Evolutionary conservation across 2,888 invertebrate species (phyloP).

Genomic region (Bruchidius siliquastri): DNA sequence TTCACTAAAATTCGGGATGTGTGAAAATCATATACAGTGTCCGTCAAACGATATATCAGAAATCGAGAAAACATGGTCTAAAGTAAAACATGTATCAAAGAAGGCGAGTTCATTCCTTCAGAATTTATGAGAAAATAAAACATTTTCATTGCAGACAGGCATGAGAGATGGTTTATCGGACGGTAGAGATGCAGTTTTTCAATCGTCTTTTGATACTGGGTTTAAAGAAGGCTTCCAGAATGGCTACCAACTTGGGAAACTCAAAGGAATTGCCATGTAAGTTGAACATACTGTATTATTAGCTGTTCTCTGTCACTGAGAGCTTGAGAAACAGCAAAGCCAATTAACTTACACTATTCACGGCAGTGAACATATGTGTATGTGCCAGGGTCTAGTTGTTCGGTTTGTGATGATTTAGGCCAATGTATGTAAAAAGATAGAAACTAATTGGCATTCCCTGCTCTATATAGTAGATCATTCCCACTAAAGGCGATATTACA

Average conservation of each 20-base stretch:
- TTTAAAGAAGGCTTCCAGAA: constrained; percentile 61
- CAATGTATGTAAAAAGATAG: no score
- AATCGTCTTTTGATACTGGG: constrained; percentile 65
- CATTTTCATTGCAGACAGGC: constrained; percentile 21
- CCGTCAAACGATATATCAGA: constrained; percentile 5
- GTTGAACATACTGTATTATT: constrained; percentile 2
- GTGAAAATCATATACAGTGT: background rate
- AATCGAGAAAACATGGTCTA: constrained; percentile 17
- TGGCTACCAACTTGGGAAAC: constrained; percentile 56
- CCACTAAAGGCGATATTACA: no score
- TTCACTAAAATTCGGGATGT: background rate
- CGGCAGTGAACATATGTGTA: no score
- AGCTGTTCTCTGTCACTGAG: no score
- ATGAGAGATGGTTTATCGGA: constrained; percentile 60
- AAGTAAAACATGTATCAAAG: constrained; percentile 15
- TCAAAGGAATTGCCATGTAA: constrained; percentile 44
- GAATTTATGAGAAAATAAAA: background rate
- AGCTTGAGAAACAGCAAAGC: no score
- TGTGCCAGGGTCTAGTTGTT: no score
- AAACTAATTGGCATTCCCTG: no score
- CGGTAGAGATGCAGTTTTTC: constrained; percentile 61
- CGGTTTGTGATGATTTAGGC: no score
- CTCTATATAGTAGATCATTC: no score
- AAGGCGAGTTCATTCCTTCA: constrained; percentile 10
- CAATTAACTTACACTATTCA: no score